These are phyloP conservation scores for Oxyura jamaicensis DNA, from an alignment of 2,113 vertebrate genomes.

Conservation along the genomic window DNA sequence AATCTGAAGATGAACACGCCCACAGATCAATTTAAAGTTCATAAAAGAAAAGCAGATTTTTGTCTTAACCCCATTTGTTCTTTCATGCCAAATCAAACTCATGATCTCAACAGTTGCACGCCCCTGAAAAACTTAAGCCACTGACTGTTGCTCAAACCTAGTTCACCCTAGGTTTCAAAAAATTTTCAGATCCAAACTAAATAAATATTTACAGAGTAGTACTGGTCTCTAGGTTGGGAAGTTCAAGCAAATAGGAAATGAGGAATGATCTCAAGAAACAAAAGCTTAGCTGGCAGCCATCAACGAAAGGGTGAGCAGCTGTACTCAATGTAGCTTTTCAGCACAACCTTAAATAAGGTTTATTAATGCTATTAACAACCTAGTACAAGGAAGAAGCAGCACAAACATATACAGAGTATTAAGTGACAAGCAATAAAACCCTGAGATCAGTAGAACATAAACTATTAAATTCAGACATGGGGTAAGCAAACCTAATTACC, in stretches of 20 bases:
- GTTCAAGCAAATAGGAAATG: background rate
- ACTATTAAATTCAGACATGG: background rate
- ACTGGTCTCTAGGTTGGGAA: background rate
- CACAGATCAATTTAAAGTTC: background rate
- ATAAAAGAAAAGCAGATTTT: background rate
- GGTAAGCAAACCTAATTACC: background rate
- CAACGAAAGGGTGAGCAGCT: background rate
- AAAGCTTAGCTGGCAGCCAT: background rate
- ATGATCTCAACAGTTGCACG: background rate
- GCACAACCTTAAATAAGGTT: background rate
- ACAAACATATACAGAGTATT: background rate
- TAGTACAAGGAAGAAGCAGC: background rate
- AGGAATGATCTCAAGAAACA: background rate
- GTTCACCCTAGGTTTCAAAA: background rate
- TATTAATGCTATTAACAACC: background rate
- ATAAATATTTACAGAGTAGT: background rate
- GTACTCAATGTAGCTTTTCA: fast-evolving
- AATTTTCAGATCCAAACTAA: background rate
- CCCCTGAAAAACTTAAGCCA: background rate
- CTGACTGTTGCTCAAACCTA: fast-evolving
- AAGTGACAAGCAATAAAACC: background rate
- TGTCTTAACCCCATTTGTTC: background rate
- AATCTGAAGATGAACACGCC: background rate
- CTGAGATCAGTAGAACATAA: background rate
- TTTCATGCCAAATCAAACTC: background rate